These are phyloP conservation scores for Zeuzera pyrina DNA, from an alignment of 2,888 invertebrate species.

Conservation along the genomic window DNA sequence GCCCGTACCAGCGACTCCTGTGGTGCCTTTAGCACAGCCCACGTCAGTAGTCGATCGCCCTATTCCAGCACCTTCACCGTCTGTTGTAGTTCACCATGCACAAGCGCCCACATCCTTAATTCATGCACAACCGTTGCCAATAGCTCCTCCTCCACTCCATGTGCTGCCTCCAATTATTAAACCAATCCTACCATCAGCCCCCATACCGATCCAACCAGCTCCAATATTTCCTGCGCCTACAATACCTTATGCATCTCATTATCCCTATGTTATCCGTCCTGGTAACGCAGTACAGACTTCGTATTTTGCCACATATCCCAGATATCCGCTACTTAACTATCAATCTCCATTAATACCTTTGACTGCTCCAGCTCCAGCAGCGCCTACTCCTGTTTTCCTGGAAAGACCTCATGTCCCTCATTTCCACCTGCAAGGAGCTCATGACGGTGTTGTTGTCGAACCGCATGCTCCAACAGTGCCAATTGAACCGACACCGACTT, in stretches of 20 bases:
- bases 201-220: conserved; percentile 25
- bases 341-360: conserved; percentile 34
- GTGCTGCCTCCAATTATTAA: conserved; percentile 27
- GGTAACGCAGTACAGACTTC: conserved; percentile 61
- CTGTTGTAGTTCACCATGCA: conserved; percentile 21
- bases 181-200: conserved; percentile 33
- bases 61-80: conserved; percentile 35
- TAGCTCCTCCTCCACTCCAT: conserved; percentile 30
- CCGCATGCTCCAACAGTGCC: conserved; percentile 25
- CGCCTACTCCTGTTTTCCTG: conserved; percentile 24
- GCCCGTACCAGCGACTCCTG: conserved; percentile 22
- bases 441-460: conserved; percentile 27
- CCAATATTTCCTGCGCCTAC: conserved; percentile 16
- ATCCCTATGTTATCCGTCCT: conserved; percentile 52
- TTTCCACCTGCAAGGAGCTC: conserved; percentile 30
- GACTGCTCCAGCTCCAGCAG: conserved; percentile 15
- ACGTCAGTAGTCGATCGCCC: conserved; percentile 35
- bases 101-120: conserved; percentile 21
- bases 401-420: conserved; percentile 40
- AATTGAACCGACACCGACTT: conserved; percentile 23
- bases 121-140: conserved; percentile 25
- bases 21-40: conserved; percentile 13
- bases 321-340: conserved; percentile 51
- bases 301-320: conserved; percentile 56
- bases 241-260: conserved; percentile 31